Base-by-base conservation (phyloP, 2,113 vertebrate genomes). In the Mobula hypostoma region DNA sequence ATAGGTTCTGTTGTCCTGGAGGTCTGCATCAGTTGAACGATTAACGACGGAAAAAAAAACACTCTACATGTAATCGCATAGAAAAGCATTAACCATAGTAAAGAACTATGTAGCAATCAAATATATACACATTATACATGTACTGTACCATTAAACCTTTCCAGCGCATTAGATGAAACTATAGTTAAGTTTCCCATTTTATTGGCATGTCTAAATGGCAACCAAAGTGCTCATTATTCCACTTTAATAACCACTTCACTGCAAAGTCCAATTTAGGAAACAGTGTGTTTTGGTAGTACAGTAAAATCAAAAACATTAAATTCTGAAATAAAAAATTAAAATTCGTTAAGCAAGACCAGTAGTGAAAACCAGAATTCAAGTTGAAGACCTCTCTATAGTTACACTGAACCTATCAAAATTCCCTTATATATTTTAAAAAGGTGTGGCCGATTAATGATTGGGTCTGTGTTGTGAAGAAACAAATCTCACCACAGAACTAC, bases 101-200 rank as follows among this genome's bases (percentile, higher is more conserved):
- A 93, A 48, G 36, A 88, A 74, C 70, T 56, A 93, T 72, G 91
- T 29, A 92, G 90, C 68, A 93, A 93, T 93, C 91, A 93, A 48
- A 93, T 74, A 93, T 90, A 90, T 93, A 93, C 91, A 93, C 91
- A 93, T 93, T 93, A 90, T 93, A 74, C 70, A 93, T 27, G 72
- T 93, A 93, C 91, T 93, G 91, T 72, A 56, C 40, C 91, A 93
- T 93, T 93, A 93, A 93, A 76, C 70, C 91, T 74, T 93, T 93
- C 68, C 91, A 74, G 68, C 91, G 32, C 66, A 56, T 48, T 74
- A 93, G 32, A 74, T 74, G 68, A 36, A 93, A 74, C 70, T 74
- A 93, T 48, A 93, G 91, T 40, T 72, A 48, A 36, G 24, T 93
- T 74, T 72, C 36, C 36, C 36, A 72, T 93, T 93, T 93, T 74